Percentiles rank a stretch among this genome's conserved stretches.
phyloP scores from a whole-genome alignment of 1,140 invertebrate species.

The Procambarus virginalis region DNA sequence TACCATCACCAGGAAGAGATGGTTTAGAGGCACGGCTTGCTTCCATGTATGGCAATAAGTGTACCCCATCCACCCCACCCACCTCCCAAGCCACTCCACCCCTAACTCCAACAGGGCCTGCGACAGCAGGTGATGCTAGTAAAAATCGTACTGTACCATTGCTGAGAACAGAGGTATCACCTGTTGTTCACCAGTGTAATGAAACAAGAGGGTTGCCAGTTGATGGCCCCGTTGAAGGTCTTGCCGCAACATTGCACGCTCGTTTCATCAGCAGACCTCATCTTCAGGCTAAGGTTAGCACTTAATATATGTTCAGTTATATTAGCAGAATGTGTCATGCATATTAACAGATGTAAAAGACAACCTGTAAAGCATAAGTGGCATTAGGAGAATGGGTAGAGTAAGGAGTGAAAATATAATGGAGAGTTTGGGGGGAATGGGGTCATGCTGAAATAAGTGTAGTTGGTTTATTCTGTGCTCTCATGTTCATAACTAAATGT shows the following conservation, averaged over 20 bases:
- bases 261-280: slow-evolving; percentile 76
- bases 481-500: no score
- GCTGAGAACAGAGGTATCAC: slow-evolving; percentile 34
- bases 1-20: slow-evolving; percentile 65
- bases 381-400: no score
- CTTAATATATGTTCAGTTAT: neutral
- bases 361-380: no score
- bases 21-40: slow-evolving; percentile 67
- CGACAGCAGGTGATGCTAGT: slow-evolving; percentile 51
- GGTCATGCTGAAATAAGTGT: no score
- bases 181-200: slow-evolving; percentile 73
- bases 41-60: slow-evolving; percentile 59
- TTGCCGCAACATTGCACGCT: slow-evolving; percentile 87
- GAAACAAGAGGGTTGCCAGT: slow-evolving; percentile 18
- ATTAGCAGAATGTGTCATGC: no score
- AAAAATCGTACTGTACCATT: neutral
- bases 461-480: no score
- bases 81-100: slow-evolving; percentile 73
- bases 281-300: slow-evolving; percentile 35
- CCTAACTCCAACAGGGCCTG: slow-evolving; percentile 69
- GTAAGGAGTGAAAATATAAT: no score
- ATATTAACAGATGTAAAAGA: no score
- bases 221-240: slow-evolving; percentile 77
- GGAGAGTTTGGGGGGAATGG: no score
- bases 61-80: slow-evolving; percentile 72